A percentile compares a stretch with the other conserved stretches of the same genome.
Conservation (phyloP, 1,140 invertebrate genomes). For the Anastatus disparis region DNA sequence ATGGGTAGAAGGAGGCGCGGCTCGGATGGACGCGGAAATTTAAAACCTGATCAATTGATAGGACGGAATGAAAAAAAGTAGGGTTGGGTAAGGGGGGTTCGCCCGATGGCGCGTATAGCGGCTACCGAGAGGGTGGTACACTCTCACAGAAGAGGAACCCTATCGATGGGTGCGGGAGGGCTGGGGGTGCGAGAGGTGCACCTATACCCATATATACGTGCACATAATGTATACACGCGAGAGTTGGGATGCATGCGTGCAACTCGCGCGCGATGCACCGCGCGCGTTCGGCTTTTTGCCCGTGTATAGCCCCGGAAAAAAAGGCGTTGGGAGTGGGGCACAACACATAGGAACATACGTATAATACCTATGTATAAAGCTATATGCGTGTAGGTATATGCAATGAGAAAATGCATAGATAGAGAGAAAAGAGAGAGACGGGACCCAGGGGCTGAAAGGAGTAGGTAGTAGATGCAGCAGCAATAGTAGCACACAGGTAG, state of each 20-base stretch:
- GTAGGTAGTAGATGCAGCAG: conserved; percentile 42
- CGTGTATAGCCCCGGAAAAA: conserved; percentile 26
- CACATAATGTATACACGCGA: too few species aligned
- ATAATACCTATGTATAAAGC: too few species aligned
- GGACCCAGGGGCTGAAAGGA: conserved; percentile 38
- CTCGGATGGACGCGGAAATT: conserved; percentile 66
- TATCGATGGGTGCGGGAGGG: conserved; percentile 47
- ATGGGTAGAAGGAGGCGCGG: conserved; percentile 54
- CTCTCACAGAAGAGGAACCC: conserved; percentile 3
- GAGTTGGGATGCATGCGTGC: conserved; percentile 45
- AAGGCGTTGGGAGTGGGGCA: conserved; percentile 23
- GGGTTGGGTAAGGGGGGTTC: conserved; percentile 63
- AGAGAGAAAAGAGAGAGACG: too few species aligned
- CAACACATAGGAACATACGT: neutral
- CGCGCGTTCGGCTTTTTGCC: conserved; percentile 20
- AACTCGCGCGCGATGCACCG: neutral
- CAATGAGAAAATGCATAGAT: conserved; percentile 48
- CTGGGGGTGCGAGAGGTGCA: conserved; percentile 47
- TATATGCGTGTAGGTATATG: conserved; percentile 24
- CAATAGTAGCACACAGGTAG: conserved; percentile 55
- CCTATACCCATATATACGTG: conserved; percentile 28
- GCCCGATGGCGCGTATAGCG: conserved; percentile 44
- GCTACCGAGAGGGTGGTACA: conserved; percentile 43
- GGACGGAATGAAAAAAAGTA: conserved; percentile 68
- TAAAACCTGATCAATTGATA: conserved; percentile 70